A percentile compares a stretch with the other conserved stretches of the same genome.
Evolutionary conservation across 2,113 vertebrate genomes (phyloP).

Genomic region (Oncorhynchus keta): DNA sequence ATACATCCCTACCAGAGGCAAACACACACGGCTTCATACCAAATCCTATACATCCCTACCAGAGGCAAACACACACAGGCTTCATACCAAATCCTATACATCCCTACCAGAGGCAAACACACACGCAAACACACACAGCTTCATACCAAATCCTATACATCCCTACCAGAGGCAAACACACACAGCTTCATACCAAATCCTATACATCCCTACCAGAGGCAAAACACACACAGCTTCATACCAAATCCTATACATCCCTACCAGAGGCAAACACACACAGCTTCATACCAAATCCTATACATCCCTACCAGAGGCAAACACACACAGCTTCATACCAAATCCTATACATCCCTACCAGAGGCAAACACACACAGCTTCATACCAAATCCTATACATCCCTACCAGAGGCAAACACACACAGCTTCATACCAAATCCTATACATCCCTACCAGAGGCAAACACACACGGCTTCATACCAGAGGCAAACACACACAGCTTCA

Average conservation of each 20-base stretch:
- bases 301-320: neutral
- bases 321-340: too few species aligned
- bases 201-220: neutral
- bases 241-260: neutral
- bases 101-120: neutral
- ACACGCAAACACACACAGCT: neutral
- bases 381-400: neutral
- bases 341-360: neutral
- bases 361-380: neutral
- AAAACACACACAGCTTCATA: too few species aligned
- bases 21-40: too few species aligned
- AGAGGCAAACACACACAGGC: neutral
- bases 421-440: neutral
- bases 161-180: neutral
- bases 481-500: too few species aligned
- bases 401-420: too few species aligned
- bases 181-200: neutral
- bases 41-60: neutral
- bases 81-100: neutral
- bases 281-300: neutral
- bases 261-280: neutral
- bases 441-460: neutral
- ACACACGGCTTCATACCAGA: too few species aligned
- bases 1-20: too few species aligned
- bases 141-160: neutral